Percentiles rank a stretch among this genome's conserved stretches.
Conservation (phyloP, 2,888 invertebrate genomes). For the Pemphredon lugubris region DNA sequence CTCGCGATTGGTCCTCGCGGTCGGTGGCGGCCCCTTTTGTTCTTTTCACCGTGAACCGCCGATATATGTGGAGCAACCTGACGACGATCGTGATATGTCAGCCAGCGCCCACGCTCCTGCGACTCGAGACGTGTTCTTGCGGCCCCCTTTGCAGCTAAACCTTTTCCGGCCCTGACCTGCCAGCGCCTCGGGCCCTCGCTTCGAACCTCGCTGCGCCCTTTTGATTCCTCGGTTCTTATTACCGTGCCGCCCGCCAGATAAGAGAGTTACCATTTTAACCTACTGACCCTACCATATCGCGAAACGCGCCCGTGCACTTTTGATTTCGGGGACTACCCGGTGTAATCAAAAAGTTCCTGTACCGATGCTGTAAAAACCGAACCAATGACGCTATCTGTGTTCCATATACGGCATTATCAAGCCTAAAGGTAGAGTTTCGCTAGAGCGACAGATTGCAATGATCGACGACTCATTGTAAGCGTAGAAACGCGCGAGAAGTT, state of each 20-base stretch:
- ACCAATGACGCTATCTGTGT: too few species aligned
- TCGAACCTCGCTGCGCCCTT: slow-evolving; percentile 49
- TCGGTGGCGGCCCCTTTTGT: slow-evolving; percentile 62
- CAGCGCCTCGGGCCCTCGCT: slow-evolving; percentile 48
- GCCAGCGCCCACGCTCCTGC: slow-evolving; percentile 70
- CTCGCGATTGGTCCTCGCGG: slow-evolving; percentile 59
- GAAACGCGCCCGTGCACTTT: slow-evolving; percentile 27
- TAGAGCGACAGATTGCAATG: too few species aligned
- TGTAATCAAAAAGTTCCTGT: too few species aligned
- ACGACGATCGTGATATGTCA: slow-evolving; percentile 73
- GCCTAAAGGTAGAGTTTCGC: too few species aligned
- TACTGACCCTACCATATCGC: slow-evolving; percentile 26
- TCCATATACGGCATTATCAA: too few species aligned
- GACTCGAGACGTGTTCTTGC: slow-evolving; percentile 56
- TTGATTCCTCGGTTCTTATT: slow-evolving; percentile 35
- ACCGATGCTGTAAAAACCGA: too few species aligned
- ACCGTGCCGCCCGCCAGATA: slow-evolving; percentile 22
- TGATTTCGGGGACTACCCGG: neutral
- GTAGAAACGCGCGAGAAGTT: too few species aligned
- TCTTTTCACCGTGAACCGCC: slow-evolving; percentile 60
- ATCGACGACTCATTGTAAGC: too few species aligned
- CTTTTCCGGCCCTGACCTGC: slow-evolving; percentile 63
- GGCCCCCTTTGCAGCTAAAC: slow-evolving; percentile 57
- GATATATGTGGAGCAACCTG: slow-evolving; percentile 66
- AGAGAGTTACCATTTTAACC: slow-evolving; percentile 24